Base-by-base conservation (phyloP, 2,888 invertebrate species). In the Agrotis ipsilon region DNA sequence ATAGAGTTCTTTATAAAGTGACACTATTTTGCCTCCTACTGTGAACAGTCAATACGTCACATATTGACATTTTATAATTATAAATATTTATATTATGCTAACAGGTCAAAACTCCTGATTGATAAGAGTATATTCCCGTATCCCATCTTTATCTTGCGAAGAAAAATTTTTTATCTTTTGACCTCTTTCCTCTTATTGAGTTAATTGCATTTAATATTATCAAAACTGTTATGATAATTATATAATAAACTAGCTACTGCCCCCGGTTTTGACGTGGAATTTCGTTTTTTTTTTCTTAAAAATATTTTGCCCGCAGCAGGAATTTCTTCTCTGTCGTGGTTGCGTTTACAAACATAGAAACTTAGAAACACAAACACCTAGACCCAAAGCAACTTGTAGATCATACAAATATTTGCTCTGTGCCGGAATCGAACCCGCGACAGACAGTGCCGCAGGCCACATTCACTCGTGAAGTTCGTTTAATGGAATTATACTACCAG, bases 41-140 rank as follows among this genome's bases (percentile, higher is more conserved):
- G 4, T 0, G 2, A 65, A 3, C 1, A 19, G n/a, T n/a, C n/a
- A n/a, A n/a, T n/a, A n/a, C 43, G 27, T 65, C 54, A 72, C 19
- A 21, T 1, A 5, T 13, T 6, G 27, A 32, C 11, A 16, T 13
- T n/a, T 7, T n/a, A n/a, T n/a, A 16, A 49, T 48, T 32, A 46
- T 65, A 14, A 55, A 49, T 16, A 49, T 45, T 65, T 5, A 9
- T 54, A 54, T 27, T 7, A 74, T 21, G 18, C 39, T 45, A 32
- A 9, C 6, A 52, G 13, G 19, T 49, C 58, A 39, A 5, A 24
- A n/a, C 13, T 13, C 18, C 11, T 39, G 39, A 39, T 39, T 13
- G 80, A 79, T 79, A 79, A 19, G 7, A 21, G 77, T 74, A 79
- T 43, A 51, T 63, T 63, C 80, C 76, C 75, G 24, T 16, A 1